phyloP scores from a whole-genome alignment of 2,113 vertebrate species.

The Bostrychus sinensis region DNA sequence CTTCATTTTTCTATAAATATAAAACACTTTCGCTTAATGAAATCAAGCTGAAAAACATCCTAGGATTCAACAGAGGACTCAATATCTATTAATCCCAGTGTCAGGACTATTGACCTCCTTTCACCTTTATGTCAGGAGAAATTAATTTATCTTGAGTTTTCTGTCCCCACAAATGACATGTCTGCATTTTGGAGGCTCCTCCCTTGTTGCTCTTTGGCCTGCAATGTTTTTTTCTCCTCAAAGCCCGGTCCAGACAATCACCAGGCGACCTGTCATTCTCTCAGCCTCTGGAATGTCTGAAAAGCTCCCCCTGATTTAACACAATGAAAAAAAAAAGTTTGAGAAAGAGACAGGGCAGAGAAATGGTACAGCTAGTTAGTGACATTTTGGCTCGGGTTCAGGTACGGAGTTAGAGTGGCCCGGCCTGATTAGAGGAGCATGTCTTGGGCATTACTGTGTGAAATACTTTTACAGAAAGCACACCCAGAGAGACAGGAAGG shows the following conservation, averaged over 20 bases:
- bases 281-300: slow-evolving; percentile 67
- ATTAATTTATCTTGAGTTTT: slow-evolving; percentile 6
- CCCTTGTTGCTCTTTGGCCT: slow-evolving; percentile 61
- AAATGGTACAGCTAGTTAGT: slow-evolving; percentile 11
- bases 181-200: slow-evolving; percentile 40
- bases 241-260: slow-evolving; percentile 67
- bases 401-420: background rate
- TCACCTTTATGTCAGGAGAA: slow-evolving; percentile 19
- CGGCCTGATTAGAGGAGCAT: slow-evolving; percentile 17
- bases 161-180: slow-evolving; percentile 29
- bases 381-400: slow-evolving; percentile 5
- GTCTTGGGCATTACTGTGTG: slow-evolving; percentile 17
- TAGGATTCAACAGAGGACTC: background rate
- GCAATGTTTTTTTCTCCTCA: slow-evolving; percentile 45
- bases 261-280: slow-evolving; percentile 73
- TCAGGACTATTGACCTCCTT: background rate
- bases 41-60: slow-evolving; percentile 45
- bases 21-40: slow-evolving; percentile 43
- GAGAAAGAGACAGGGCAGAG: background rate
- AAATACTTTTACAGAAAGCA: slow-evolving; percentile 7
- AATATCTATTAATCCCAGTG: background rate
- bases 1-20: slow-evolving; percentile 38
- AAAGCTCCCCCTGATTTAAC: slow-evolving; percentile 55
- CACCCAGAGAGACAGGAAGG: slow-evolving; percentile 37
- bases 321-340: background rate